Conservation (phyloP, 2,888 invertebrate genomes). For the Halictus ligatus region DNA sequence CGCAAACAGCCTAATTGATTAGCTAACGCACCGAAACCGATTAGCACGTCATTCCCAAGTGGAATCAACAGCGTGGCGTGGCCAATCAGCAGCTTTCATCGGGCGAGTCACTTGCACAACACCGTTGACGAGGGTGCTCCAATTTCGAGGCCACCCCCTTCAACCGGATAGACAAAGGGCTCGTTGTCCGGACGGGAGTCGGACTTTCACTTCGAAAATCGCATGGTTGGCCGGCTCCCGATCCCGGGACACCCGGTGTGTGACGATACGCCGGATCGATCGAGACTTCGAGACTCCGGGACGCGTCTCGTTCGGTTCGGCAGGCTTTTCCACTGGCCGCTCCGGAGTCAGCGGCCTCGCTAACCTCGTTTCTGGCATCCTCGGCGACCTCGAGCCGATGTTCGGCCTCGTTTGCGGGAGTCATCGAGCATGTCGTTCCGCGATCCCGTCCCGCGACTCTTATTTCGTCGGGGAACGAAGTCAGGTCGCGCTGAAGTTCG, state of each 20-base stretch:
- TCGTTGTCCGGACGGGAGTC: slow-evolving; percentile 12
- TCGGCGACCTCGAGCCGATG: slow-evolving; percentile 68
- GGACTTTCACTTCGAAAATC: slow-evolving; percentile 65
- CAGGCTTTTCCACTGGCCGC: slow-evolving; percentile 64
- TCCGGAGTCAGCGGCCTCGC: slow-evolving; percentile 37
- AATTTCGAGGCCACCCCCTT: slow-evolving; percentile 1
- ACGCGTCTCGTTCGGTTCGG: slow-evolving; percentile 16
- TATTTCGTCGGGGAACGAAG: neutral
- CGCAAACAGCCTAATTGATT: neutral
- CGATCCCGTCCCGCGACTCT: slow-evolving; percentile 26
- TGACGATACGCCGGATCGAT: slow-evolving; percentile 18
- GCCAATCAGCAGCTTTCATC: slow-evolving; percentile 14
- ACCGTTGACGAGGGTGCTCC: neutral
- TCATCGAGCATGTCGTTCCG: slow-evolving; percentile 26
- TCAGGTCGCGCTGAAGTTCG: neutral
- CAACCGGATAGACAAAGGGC: slow-evolving; percentile 42
- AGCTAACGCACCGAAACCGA: neutral
- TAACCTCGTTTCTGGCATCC: slow-evolving; percentile 73
- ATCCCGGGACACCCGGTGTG: slow-evolving; percentile 15
- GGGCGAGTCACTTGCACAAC: neutral
- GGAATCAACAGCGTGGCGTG: neutral
- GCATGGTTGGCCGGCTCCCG: slow-evolving; percentile 30
- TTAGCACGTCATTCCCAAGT: neutral
- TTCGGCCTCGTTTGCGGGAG: slow-evolving; percentile 71
- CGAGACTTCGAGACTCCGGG: slow-evolving; percentile 2